These are phyloP conservation scores for Iguana delicatissima DNA, from an alignment of 2,797 vertebrate genomes.

Conservation along the genomic window DNA sequence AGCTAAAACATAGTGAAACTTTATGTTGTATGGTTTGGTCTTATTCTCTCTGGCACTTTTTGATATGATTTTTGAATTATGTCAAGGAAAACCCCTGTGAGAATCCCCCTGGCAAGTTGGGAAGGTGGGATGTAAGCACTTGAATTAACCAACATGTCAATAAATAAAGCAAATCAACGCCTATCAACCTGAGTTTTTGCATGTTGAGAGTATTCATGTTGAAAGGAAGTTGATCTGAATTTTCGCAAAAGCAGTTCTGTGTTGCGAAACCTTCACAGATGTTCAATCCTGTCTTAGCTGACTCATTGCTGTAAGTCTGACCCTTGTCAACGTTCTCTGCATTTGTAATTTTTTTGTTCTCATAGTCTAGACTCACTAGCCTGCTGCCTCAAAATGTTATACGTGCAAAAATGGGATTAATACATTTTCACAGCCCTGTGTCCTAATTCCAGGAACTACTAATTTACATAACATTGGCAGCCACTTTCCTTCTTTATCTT, in stretches of 20 bases:
- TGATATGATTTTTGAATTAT: too few species aligned
- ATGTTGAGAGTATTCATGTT: background rate
- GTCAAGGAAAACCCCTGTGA: too few species aligned
- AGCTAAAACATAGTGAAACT: too few species aligned
- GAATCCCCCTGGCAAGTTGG: background rate
- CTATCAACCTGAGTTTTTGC: background rate
- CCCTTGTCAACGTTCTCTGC: background rate
- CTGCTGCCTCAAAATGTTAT: background rate
- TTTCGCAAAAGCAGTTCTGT: background rate
- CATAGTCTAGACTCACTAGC: background rate
- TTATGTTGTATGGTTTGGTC: too few species aligned
- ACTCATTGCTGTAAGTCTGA: background rate
- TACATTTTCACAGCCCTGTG: background rate
- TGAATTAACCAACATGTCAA: background rate
- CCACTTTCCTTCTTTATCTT: too few species aligned
- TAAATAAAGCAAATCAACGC: background rate
- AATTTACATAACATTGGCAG: too few species aligned
- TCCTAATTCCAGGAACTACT: background rate
- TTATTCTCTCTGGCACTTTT: too few species aligned
- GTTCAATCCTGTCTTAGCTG: background rate
- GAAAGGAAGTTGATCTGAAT: background rate
- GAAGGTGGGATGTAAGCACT: background rate
- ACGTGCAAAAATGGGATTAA: background rate
- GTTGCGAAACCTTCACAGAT: background rate
- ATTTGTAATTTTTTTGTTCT: background rate